These are phyloP conservation scores for Gryllus longicercus DNA, from an alignment of 2,888 invertebrate species.

Conservation along the genomic window DNA sequence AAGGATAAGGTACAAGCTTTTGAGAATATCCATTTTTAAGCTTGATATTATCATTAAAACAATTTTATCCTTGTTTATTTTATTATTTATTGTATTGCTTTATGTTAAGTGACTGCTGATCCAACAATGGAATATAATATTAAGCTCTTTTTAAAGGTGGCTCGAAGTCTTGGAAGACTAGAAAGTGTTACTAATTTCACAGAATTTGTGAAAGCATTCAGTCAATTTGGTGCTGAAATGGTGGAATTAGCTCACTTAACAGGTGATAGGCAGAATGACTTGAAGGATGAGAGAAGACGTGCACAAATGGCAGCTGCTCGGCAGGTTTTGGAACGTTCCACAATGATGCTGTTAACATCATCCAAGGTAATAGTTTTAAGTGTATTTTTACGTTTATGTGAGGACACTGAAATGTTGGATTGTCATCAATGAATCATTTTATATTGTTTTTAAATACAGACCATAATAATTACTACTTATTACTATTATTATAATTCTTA, in stretches of 20 bases:
- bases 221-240: conserved; percentile 98
- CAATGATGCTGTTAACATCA: conserved; percentile 93
- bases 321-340: conserved; percentile 91
- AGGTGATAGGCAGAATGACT: conserved; percentile 75
- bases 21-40: neutral
- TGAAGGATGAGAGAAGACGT: conserved; percentile 87
- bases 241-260: conserved; percentile 95
- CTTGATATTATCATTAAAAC: too few relatives aligned
- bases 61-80: too few relatives aligned
- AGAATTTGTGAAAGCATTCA: conserved; percentile 97
- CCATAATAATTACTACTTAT: neutral
- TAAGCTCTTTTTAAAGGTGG: conserved; percentile 55
- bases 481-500: conserved; percentile 12
- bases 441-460: too few relatives aligned
- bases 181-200: conserved; percentile 89
- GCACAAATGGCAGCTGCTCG: conserved; percentile 96
- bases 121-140: neutral
- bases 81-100: too few relatives aligned
- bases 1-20: conserved; percentile 78
- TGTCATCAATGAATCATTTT: too few relatives aligned
- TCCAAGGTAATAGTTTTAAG: conserved; percentile 68
- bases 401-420: too few relatives aligned
- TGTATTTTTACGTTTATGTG: too few relatives aligned
- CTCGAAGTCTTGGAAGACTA: conserved; percentile 75
- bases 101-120: neutral